These are phyloP conservation scores for Noctua janthina DNA, from an alignment of 2,888 invertebrate species.

Conservation along the genomic window DNA sequence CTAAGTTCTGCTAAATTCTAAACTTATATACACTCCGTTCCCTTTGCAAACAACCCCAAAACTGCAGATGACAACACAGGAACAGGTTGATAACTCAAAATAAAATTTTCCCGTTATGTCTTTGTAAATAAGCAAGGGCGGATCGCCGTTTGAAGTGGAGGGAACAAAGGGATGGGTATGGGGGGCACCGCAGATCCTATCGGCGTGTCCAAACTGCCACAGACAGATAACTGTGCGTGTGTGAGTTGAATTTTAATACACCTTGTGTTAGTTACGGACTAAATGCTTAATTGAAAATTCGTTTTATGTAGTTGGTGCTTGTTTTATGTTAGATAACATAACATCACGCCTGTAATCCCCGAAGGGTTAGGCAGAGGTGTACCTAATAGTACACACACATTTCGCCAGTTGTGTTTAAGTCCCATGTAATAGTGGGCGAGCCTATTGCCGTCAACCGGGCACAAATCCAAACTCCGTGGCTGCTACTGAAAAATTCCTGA, in stretches of 20 bases:
- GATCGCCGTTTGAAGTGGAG: constrained; percentile 84
- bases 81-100: constrained; percentile 76
- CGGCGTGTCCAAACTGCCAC: constrained; percentile 86
- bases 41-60: constrained; percentile 26
- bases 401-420: too few species aligned
- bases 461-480: too few species aligned
- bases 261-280: constrained; percentile 73
- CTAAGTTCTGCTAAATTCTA: background rate
- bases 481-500: too few species aligned
- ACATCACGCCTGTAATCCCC: too few species aligned
- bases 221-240: constrained; percentile 85
- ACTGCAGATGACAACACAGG: constrained; percentile 68
- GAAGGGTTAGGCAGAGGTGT: too few species aligned
- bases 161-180: constrained; percentile 77
- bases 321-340: constrained; percentile 14
- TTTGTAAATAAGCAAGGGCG: constrained; percentile 80
- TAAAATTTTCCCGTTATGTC: constrained; percentile 77
- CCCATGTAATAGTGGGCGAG: too few species aligned
- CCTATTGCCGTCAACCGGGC: too few species aligned
- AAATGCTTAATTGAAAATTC: constrained; percentile 78
- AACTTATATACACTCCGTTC: constrained; percentile 21
- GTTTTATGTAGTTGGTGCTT: constrained; percentile 58
- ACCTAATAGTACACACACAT: too few species aligned
- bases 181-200: constrained; percentile 82
- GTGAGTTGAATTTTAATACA: constrained; percentile 84